These are phyloP conservation scores for Sceloporus tristichus DNA, from an alignment of 2,113 vertebrate species.

Conservation along the genomic window DNA sequence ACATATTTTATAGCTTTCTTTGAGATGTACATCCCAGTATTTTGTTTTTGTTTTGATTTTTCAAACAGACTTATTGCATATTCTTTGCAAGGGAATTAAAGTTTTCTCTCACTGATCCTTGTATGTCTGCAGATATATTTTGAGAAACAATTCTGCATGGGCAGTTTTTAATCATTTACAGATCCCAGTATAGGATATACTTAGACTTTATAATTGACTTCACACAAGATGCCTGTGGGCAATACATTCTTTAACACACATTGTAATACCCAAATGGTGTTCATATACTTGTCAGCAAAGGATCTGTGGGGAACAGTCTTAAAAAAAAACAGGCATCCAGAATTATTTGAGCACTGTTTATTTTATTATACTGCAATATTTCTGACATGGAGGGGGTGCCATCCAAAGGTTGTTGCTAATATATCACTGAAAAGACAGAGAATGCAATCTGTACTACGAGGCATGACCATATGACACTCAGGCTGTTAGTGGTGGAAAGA, in stretches of 20 bases:
- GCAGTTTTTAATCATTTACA: constrained; percentile 21
- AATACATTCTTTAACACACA: not conserved
- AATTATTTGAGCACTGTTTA: constrained; percentile 6
- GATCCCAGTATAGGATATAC: not conserved
- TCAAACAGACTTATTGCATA: constrained; percentile 1
- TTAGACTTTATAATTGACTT: constrained; percentile 9
- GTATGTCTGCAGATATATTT: constrained; percentile 15
- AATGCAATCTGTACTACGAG: not conserved
- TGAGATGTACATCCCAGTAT: constrained; percentile 24
- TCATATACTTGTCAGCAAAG: not conserved
- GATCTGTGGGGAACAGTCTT: not conserved
- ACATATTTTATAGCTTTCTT: constrained; percentile 26
- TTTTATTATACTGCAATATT: not conserved
- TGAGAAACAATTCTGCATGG: not conserved
- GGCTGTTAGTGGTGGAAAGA: not conserved
- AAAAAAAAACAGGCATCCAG: not conserved
- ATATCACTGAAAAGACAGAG: not conserved
- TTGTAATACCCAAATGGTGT: not conserved
- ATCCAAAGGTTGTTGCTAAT: not conserved
- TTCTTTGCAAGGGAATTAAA: constrained; percentile 6
- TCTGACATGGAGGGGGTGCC: not conserved
- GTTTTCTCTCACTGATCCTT: not conserved
- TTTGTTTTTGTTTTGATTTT: not conserved
- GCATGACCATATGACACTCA: not conserved
- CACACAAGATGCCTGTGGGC: not conserved